Evolutionary conservation across 2,888 invertebrate genomes (phyloP).

Genomic region (Muschampia staudingeri): DNA sequence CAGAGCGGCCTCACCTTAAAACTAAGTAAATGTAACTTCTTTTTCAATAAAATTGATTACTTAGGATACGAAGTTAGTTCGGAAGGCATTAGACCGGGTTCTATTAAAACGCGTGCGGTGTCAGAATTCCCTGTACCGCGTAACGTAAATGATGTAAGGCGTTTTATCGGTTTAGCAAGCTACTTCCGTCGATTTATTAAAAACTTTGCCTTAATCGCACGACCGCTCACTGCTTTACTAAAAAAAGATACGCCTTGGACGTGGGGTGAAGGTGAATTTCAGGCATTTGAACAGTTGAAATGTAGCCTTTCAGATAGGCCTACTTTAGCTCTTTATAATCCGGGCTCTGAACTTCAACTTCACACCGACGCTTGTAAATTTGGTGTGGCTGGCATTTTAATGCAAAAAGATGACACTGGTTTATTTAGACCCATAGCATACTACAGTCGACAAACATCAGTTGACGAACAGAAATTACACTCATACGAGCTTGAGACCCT

Average conservation of each 20-base stretch:
- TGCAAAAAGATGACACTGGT: not conserved
- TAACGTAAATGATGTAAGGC: not conserved
- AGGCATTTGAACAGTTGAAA: not conserved
- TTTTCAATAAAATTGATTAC: not conserved
- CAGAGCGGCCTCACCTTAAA: not conserved
- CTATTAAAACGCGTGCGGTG: not conserved
- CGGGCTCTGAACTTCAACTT: not conserved
- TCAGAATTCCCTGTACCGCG: not conserved
- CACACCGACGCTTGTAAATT: slow-evolving; percentile 6
- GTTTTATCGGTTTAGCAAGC: not conserved
- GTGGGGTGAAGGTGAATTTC: not conserved
- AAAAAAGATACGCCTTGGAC: not conserved
- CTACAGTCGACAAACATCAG: slow-evolving; percentile 47
- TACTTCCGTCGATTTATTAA: not conserved
- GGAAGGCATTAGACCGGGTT: not conserved
- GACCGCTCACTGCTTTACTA: not conserved
- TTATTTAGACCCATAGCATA: not conserved
- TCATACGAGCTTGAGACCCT: slow-evolving; percentile 64
- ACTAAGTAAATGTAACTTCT: slow-evolving; percentile 5
- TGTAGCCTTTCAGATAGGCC: not conserved
- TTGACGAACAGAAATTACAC: slow-evolving; percentile 61
- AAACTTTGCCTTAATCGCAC: not conserved
- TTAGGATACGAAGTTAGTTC: not conserved
- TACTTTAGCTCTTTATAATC: not conserved
- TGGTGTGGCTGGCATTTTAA: not conserved